Evolutionary conservation across 23 tunicate species (phyloP).

Genomic region (Phallusia fumigata): DNA sequence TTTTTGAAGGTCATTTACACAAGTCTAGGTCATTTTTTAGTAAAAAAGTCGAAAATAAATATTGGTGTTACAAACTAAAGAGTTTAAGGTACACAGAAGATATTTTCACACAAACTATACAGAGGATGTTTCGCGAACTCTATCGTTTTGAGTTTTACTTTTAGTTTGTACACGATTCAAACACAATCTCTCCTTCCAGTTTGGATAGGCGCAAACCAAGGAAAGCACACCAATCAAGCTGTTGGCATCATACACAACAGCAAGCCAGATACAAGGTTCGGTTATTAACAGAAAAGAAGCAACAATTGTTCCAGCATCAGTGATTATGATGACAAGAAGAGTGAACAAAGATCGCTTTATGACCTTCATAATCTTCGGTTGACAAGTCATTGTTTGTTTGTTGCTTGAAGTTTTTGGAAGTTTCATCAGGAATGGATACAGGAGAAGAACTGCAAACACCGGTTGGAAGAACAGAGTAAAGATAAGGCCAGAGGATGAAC

Average conservation of each 20-base stretch:
- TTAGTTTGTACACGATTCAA: not conserved
- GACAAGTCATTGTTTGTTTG: not conserved
- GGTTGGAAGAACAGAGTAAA: conserved; percentile 46
- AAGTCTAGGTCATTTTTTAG: too few relatives aligned
- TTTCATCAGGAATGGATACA: conserved; percentile 35
- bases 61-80: too few relatives aligned
- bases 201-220: conserved; percentile 11
- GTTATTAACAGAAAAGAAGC: conserved; percentile 25
- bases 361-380: not conserved
- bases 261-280: conserved; percentile 22
- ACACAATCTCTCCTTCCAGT: conserved; percentile 19
- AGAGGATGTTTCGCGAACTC: too few relatives aligned
- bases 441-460: conserved; percentile 10
- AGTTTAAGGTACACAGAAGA: too few relatives aligned
- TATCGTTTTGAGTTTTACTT: too few relatives aligned
- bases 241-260: conserved; percentile 40
- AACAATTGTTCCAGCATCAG: conserved; percentile 36
- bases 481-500: conserved; percentile 12
- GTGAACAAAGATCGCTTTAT: conserved; percentile 25
- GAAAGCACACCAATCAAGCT: conserved; percentile 28
- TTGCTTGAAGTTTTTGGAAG: conserved; percentile 11
- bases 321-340: conserved; percentile 16
- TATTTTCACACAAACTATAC: too few relatives aligned
- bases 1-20: too few relatives aligned
- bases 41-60: too few relatives aligned